A percentile compares a stretch with the other conserved stretches of the same genome.
phyloP scores from a whole-genome alignment of 35 echinoderm and acorn worm species.

The Diadema setosum region DNA sequence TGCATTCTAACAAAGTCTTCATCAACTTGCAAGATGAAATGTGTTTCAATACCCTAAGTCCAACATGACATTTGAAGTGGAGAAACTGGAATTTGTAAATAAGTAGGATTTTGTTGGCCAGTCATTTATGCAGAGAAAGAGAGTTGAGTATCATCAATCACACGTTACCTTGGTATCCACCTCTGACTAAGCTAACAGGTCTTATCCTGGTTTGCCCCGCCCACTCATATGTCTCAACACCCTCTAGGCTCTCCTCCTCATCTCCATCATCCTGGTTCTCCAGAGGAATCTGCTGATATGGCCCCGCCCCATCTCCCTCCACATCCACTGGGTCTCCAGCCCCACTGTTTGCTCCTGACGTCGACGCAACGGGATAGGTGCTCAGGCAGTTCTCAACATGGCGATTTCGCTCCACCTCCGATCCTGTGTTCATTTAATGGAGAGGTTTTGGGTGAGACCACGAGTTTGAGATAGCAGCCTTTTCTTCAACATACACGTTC shows the following conservation, averaged over 20 bases:
- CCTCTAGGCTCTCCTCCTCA: slow-evolving; percentile 11
- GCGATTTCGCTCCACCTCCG: slow-evolving; percentile 37
- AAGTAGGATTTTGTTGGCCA: no score
- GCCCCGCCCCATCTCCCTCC: slow-evolving; percentile 6
- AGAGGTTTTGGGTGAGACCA: no score
- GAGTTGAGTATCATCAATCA: no score
- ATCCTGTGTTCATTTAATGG: no score
- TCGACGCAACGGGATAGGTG: not conserved
- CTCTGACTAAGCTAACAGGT: slow-evolving; percentile 46
- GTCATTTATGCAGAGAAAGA: no score
- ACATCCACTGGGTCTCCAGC: not conserved
- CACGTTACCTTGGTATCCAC: slow-evolving; percentile 64
- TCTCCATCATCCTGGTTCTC: not conserved
- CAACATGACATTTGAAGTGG: no score
- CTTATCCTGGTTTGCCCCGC: slow-evolving; percentile 66
- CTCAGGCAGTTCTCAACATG: slow-evolving; percentile 49
- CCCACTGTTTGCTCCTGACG: not conserved
- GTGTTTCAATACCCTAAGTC: no score
- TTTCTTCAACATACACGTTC: no score
- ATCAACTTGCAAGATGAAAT: no score
- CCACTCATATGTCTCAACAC: slow-evolving; percentile 62
- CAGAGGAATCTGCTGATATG: not conserved
- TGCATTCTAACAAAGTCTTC: no score
- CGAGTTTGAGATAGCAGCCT: no score
- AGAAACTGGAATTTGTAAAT: no score